These are phyloP conservation scores for Ardeotis arabs DNA, from an alignment of 2,113 vertebrate species.

Conservation along the genomic window DNA sequence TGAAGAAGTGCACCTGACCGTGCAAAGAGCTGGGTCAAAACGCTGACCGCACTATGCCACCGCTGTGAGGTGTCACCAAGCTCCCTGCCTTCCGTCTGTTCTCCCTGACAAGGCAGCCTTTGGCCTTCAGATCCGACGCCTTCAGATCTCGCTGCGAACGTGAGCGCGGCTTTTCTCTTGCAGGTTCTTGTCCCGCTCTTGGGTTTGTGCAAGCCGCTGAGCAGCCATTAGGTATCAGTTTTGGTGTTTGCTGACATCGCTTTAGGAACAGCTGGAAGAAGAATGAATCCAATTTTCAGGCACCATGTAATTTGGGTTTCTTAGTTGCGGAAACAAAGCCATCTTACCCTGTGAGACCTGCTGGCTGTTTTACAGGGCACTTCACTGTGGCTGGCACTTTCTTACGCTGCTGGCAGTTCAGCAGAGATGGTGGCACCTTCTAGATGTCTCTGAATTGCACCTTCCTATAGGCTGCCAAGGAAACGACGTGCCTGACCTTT, in stretches of 20 bases:
- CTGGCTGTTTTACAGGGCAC: not conserved
- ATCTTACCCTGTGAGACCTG: not conserved
- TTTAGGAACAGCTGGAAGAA: not conserved
- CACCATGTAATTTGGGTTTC: not conserved
- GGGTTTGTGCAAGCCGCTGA: not conserved
- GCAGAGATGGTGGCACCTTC: not conserved
- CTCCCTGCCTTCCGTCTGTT: not conserved
- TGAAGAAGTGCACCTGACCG: accelerated
- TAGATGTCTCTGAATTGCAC: not conserved
- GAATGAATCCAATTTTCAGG: not conserved
- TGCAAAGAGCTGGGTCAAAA: not conserved
- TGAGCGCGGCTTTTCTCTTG: not conserved
- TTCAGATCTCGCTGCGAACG: accelerated
- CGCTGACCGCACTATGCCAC: no score
- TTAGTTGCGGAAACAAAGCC: not conserved
- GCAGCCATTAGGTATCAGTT: not conserved
- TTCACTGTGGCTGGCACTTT: not conserved
- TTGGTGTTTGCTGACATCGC: not conserved
- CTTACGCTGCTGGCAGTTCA: not conserved
- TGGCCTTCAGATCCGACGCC: not conserved
- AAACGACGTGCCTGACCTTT: not conserved
- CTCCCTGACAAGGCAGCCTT: not conserved
- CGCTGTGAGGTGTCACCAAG: not conserved
- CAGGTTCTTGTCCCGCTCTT: not conserved
- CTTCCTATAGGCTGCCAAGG: not conserved